Evolutionary conservation across 1,140 invertebrate genomes (phyloP).

Genomic region (Drosophila melanica): DNA sequence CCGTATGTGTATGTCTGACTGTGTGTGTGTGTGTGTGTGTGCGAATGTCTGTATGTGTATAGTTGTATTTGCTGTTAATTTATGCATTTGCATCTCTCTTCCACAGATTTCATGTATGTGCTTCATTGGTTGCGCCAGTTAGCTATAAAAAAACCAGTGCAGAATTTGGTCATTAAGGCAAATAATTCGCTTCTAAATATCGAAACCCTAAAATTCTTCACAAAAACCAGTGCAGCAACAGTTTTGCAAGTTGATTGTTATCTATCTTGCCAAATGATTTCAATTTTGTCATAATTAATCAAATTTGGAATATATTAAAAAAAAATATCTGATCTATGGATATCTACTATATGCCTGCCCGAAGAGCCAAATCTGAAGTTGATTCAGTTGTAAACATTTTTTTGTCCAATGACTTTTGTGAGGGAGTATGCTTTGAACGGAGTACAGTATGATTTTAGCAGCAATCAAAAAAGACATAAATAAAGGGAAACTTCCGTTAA

Average conservation of each 20-base stretch:
- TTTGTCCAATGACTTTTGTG: not conserved
- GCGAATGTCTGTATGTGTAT: too few relatives aligned
- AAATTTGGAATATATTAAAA: too few relatives aligned
- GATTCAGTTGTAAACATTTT: too few relatives aligned
- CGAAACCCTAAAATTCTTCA: not conserved
- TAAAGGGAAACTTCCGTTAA: conserved; percentile 28
- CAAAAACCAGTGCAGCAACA: not conserved
- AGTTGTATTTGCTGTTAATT: conserved; percentile 44
- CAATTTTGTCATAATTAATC: too few relatives aligned
- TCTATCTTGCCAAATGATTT: too few relatives aligned
- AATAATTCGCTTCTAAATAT: conserved; percentile 3
- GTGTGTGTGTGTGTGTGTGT: conserved; percentile 3
- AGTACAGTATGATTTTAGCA: not conserved
- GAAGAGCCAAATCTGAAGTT: too few relatives aligned
- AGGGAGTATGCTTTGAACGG: not conserved
- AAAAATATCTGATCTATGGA: too few relatives aligned
- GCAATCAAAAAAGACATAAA: conserved; percentile 27
- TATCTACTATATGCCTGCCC: too few relatives aligned
- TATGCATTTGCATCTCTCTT: conserved; percentile 58
- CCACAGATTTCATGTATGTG: conserved; percentile 19
- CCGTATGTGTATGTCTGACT: conserved; percentile 16
- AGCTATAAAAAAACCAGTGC: conserved; percentile 12
- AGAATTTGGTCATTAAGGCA: not conserved
- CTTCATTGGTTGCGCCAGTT: conserved; percentile 10
- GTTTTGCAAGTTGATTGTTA: too few relatives aligned